A percentile compares a stretch with the other conserved stretches of the same genome.
phyloP scores from a whole-genome alignment of 2,113 vertebrate species.

The Sula dactylatra region DNA sequence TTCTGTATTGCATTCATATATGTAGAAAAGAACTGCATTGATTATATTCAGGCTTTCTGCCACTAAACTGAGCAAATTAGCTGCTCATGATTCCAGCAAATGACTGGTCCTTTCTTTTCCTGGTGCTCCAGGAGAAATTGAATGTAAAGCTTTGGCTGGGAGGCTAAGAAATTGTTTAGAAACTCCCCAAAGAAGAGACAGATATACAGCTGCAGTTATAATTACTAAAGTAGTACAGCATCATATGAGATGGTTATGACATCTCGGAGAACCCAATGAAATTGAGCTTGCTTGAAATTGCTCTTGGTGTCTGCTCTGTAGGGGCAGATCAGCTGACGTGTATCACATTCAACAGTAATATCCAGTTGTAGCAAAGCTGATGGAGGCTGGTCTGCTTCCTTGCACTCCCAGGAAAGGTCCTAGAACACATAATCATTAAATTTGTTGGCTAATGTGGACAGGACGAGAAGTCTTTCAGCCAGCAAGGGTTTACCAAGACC shows the following conservation, averaged over 20 bases:
- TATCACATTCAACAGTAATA: neutral
- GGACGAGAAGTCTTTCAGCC: neutral
- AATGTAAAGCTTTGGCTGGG: neutral
- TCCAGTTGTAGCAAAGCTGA: neutral
- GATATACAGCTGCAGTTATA: neutral
- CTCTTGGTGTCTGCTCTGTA: neutral
- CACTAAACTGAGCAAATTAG: slow-evolving; percentile 52
- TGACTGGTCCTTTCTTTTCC: neutral
- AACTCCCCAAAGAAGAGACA: neutral
- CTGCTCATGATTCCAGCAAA: slow-evolving; percentile 43
- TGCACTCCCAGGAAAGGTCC: neutral
- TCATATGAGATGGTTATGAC: neutral
- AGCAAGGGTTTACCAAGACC: neutral
- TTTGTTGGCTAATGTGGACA: neutral
- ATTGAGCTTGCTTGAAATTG: neutral
- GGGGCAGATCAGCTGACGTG: fast-evolving
- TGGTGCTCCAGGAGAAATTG: neutral
- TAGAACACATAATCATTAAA: neutral
- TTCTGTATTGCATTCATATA: neutral
- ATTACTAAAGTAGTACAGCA: neutral
- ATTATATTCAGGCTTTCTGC: slow-evolving; percentile 36
- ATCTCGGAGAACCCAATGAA: neutral
- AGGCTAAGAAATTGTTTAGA: neutral
- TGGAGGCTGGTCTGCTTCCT: neutral
- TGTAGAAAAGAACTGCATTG: slow-evolving; percentile 14